Percentiles rank a stretch among this genome's conserved stretches.
These are phyloP conservation scores for Ianthella basta DNA, from an alignment of 37 sponge, comb jelly and placozoan genomes.

Conservation along the genomic window DNA sequence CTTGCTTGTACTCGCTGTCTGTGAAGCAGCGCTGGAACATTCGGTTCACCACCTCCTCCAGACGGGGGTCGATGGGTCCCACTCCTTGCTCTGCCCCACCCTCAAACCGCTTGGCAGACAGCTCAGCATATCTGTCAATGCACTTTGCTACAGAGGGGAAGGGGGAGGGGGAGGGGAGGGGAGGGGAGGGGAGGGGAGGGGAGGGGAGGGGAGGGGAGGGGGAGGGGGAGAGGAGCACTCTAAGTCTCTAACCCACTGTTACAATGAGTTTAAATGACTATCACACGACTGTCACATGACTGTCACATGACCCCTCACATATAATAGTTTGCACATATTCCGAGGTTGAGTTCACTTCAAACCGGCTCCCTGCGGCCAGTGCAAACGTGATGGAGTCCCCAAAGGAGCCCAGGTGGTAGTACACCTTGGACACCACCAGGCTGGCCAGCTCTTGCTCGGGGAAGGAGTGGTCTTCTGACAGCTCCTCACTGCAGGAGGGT, in stretches of 20 bases:
- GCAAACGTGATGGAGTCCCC: conserved; percentile 91
- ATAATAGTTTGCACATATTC: conserved; percentile 96
- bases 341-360: conserved; percentile 85
- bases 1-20: conserved; percentile 89
- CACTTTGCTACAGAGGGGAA: conserved; percentile 68
- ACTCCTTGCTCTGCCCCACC: conserved; percentile 26
- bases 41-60: conserved; percentile 86
- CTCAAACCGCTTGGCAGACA: conserved; percentile 71
- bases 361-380: conserved; percentile 84
- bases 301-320: conserved; percentile 62
- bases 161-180: neutral
- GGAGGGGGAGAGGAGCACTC: neutral
- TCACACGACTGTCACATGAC: neutral
- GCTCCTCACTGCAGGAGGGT: conserved; percentile 70
- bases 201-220: neutral
- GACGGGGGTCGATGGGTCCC: conserved; percentile 70
- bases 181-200: neutral
- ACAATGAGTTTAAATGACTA: neutral
- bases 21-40: conserved; percentile 94
- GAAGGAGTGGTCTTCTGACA: conserved; percentile 87
- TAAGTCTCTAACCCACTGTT: neutral
- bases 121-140: conserved; percentile 86
- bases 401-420: conserved; percentile 97
- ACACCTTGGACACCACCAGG: conserved; percentile 97
- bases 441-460: conserved; percentile 85